Percentiles rank a stretch among this genome's conserved stretches.
Conservation (phyloP, 2,888 invertebrate genomes). For the Hipparchia sbordonii region DNA sequence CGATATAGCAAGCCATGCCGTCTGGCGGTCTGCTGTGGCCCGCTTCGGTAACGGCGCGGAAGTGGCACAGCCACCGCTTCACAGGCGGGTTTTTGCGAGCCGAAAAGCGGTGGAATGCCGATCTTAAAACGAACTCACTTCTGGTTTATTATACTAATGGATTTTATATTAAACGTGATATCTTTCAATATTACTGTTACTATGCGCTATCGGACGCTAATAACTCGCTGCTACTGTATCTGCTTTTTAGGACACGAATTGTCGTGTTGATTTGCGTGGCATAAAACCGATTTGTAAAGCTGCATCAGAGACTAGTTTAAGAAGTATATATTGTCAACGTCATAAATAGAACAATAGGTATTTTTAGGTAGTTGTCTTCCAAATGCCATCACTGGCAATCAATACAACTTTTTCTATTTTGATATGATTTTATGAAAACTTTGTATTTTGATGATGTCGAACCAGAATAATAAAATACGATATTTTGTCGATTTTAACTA, state of each 20-base stretch:
- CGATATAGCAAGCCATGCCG: conserved; percentile 2
- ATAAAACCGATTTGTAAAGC: too few relatives aligned
- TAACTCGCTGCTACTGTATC: background rate
- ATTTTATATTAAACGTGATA: conserved; percentile 11
- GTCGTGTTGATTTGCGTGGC: too few relatives aligned
- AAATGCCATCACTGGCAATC: too few relatives aligned
- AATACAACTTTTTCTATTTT: too few relatives aligned
- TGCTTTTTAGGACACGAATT: background rate
- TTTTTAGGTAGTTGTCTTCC: too few relatives aligned
- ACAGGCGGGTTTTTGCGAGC: conserved; percentile 30
- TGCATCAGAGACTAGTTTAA: too few relatives aligned
- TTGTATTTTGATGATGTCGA: too few relatives aligned
- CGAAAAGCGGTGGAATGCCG: conserved; percentile 33
- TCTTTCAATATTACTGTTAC: conserved; percentile 7
- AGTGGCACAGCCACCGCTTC: conserved; percentile 14
- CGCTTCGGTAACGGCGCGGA: conserved; percentile 34
- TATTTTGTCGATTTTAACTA: too few relatives aligned
- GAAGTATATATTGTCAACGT: too few relatives aligned
- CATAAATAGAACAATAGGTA: too few relatives aligned
- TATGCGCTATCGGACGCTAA: background rate
- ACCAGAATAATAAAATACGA: too few relatives aligned
- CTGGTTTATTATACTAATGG: conserved; percentile 18
- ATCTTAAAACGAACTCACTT: conserved; percentile 20
- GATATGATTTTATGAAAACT: too few relatives aligned
- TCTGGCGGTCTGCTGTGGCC: conserved; percentile 13